phyloP scores from a whole-genome alignment of 2,888 invertebrate genomes.

The Dryomyza anilis region DNA sequence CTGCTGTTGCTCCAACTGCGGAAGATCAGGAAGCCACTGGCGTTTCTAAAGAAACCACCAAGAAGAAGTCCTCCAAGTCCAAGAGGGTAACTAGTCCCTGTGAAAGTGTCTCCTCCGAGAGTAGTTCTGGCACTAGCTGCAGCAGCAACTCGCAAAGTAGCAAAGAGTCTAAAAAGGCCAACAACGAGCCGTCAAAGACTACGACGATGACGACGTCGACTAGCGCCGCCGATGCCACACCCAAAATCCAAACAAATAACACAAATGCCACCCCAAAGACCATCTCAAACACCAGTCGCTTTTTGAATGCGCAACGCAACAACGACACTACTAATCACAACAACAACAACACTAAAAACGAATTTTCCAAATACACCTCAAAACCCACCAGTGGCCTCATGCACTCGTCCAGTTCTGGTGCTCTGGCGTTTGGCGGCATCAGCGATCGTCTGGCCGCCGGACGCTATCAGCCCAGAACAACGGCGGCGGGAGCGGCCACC shows the following conservation, averaged over 20 bases:
- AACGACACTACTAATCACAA: slow-evolving; percentile 44
- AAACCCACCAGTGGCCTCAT: slow-evolving; percentile 41
- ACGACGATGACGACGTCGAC: slow-evolving; percentile 36
- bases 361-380: slow-evolving; percentile 49
- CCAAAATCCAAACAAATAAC: slow-evolving; percentile 45
- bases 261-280: slow-evolving; percentile 44
- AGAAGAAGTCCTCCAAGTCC: slow-evolving; percentile 42
- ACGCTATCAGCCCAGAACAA: slow-evolving; percentile 42
- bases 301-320: slow-evolving; percentile 33
- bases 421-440: slow-evolving; percentile 55
- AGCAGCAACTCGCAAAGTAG: slow-evolving; percentile 26
- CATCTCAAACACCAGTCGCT: slow-evolving; percentile 30
- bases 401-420: slow-evolving; percentile 55
- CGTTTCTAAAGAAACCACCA: too few species aligned
- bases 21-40: slow-evolving; percentile 33
- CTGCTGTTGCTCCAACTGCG: slow-evolving; percentile 13
- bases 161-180: slow-evolving; percentile 37
- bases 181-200: slow-evolving; percentile 33
- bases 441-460: slow-evolving; percentile 51
- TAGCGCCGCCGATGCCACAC: slow-evolving; percentile 47
- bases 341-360: slow-evolving; percentile 44
- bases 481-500: slow-evolving; percentile 36
- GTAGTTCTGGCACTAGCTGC: slow-evolving; percentile 38
- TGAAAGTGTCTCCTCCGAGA: slow-evolving; percentile 37
- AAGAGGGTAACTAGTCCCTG: slow-evolving; percentile 53